Evolutionary conservation across 2,888 invertebrate species (phyloP).

Genomic region (Disparrhopalites patrizii): DNA sequence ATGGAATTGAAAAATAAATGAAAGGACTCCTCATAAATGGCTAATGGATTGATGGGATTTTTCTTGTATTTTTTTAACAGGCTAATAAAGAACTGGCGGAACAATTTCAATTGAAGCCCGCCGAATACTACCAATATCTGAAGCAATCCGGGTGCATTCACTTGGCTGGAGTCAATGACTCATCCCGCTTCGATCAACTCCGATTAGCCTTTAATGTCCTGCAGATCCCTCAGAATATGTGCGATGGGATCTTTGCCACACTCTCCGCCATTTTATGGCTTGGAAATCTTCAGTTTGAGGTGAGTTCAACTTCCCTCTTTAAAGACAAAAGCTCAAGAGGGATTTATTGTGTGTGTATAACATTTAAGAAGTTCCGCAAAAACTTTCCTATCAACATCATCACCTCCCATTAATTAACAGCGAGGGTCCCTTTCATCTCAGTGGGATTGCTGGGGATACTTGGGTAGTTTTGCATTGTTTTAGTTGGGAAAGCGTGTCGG

Average conservation of each 20-base stretch:
- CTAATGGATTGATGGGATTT: no score
- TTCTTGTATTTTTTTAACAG: conserved; percentile 51
- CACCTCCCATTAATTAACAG: no score
- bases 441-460: not conserved
- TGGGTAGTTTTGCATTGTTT: no score
- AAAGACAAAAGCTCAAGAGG: no score
- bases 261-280: conserved; percentile 86
- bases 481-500: no score
- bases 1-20: no score
- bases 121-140: conserved; percentile 75
- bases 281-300: conserved; percentile 78
- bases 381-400: no score
- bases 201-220: conserved; percentile 82
- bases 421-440: no score
- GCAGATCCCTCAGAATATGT: conserved; percentile 78
- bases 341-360: no score
- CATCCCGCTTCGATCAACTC: conserved; percentile 73
- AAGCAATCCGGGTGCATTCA: conserved; percentile 71
- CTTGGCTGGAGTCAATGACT: conserved; percentile 64
- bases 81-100: conserved; percentile 70
- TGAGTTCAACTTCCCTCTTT: no score
- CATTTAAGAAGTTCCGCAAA: no score
- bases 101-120: conserved; percentile 68
- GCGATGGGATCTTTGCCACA: conserved; percentile 83
- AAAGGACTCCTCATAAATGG: no score